Base-by-base conservation (phyloP, 2,113 vertebrate genomes). In the Callocephalon fimbriatum region DNA sequence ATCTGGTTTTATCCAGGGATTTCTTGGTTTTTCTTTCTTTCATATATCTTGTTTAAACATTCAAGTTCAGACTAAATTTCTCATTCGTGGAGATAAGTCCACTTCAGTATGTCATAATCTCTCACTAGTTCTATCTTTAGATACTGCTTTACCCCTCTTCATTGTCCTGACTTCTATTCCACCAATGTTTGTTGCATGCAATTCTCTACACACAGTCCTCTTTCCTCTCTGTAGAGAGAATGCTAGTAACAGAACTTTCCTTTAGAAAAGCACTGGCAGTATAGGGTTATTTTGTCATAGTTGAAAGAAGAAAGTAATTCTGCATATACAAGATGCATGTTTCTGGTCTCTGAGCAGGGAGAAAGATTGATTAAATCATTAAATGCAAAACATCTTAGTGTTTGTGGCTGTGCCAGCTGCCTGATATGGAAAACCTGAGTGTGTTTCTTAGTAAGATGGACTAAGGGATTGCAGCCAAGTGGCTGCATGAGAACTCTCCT, bases 321-420 rank as follows among this genome's bases (percentile, higher is more conserved):
- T 4, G 2, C 29, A 32, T 62, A 44, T 18, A 22, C 35, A 67
- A 78, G 42, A 25, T 59, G 5, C 10, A 31, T 40, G 32, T 35
- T 78, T 73, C 27, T 45, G 6, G 14, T 54, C 13, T 68, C 37
- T 50, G 35, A 84, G 14, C 21, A 73, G 26, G 20, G 31, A 90
- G 22, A 7, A 92, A 86, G 88, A 54, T 35, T 74, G n/a, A 67
- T 94, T 80, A 84, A 73, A 78, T 66, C 50, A 89, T 80, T 91
- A 86, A 65, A 86, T 84, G 9, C 9, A 84, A 73, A 86, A 29
- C 25, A 61, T 80, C 35, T 86, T 76, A 37, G 14, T 66, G 12
- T 37, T 81, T 88, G 62, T 58, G 37, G 7, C 44, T n/a, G 18
- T 80, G 93, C 62, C 72, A 91, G 27, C 35, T 89, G 27, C 62